These are phyloP conservation scores for Leptoclinus maculatus DNA, from an alignment of 2,797 vertebrate species.

Conservation along the genomic window DNA sequence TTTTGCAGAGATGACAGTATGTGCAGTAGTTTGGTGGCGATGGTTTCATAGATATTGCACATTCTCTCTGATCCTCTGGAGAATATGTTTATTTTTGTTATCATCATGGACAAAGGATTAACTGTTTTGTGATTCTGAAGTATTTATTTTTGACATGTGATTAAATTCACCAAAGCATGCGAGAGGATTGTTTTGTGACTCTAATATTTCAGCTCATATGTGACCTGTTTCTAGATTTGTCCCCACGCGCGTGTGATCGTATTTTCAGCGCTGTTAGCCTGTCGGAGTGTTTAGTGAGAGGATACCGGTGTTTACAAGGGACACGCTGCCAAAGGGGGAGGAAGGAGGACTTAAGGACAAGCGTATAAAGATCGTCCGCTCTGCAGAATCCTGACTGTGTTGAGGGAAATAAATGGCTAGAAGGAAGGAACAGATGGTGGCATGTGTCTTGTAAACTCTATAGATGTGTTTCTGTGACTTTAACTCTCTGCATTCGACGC, in stretches of 20 bases:
- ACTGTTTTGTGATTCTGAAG: slow-evolving; percentile 11
- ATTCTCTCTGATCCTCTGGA: slow-evolving; percentile 31
- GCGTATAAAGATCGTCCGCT: not conserved
- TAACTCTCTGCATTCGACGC: not conserved
- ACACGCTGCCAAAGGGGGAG: slow-evolving; percentile 11
- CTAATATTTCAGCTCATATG: slow-evolving; percentile 8
- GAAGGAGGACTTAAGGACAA: slow-evolving; percentile 14
- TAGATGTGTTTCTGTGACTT: not conserved
- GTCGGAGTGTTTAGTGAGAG: not conserved
- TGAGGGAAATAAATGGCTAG: not conserved
- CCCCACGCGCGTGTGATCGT: not conserved
- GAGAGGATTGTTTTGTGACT: slow-evolving; percentile 16
- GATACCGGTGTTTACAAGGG: slow-evolving; percentile 10
- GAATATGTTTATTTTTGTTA: slow-evolving; percentile 37
- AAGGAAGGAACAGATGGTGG: slow-evolving; percentile 2
- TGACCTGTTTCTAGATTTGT: slow-evolving; percentile 15
- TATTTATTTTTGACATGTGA: slow-evolving; percentile 23
- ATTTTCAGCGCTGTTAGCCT: slow-evolving; percentile 6
- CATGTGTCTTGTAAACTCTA: not conserved
- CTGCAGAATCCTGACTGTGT: not conserved
- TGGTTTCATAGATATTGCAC: slow-evolving; percentile 29
- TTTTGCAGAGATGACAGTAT: not conserved
- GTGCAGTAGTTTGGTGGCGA: slow-evolving; percentile 14
- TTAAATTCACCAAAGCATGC: not conserved
- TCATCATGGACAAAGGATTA: slow-evolving; percentile 37